A percentile compares a stretch with the other conserved stretches of the same genome.
These are phyloP conservation scores for Heliconius ethilla DNA, from an alignment of 2,888 invertebrate genomes.

Conservation along the genomic window DNA sequence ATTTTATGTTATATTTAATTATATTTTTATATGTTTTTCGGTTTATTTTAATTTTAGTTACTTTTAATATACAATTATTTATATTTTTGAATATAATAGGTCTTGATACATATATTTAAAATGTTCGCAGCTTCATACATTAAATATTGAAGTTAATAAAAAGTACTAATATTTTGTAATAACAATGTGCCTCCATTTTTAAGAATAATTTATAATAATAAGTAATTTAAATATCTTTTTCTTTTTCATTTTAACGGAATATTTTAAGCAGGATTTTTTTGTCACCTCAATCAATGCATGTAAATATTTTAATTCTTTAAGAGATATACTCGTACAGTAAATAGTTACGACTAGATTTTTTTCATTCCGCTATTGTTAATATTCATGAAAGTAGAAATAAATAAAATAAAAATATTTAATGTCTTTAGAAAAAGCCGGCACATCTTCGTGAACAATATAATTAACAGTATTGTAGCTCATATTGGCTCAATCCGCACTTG, in stretches of 20 bases:
- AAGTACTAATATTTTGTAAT: no score
- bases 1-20: not conserved
- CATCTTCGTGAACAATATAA: not conserved
- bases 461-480: not conserved
- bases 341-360: no score
- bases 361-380: no score
- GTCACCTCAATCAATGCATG: not conserved
- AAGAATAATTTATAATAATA: no score
- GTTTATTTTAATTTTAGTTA: not conserved
- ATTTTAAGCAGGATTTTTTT: no score
- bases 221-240: no score
- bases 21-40: constrained; percentile 14
- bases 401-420: not conserved
- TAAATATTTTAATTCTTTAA: not conserved
- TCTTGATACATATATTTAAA: no score
- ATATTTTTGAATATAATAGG: no score
- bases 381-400: not conserved
- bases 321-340: not conserved
- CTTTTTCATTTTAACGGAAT: no score
- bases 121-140: no score
- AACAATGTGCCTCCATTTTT: no score
- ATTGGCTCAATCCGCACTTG: not conserved
- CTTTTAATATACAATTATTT: not conserved
- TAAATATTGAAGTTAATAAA: no score
- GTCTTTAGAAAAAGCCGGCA: not conserved